Conservation (phyloP, 2,113 vertebrate genomes). For the Hemibagrus wyckioides region DNA sequence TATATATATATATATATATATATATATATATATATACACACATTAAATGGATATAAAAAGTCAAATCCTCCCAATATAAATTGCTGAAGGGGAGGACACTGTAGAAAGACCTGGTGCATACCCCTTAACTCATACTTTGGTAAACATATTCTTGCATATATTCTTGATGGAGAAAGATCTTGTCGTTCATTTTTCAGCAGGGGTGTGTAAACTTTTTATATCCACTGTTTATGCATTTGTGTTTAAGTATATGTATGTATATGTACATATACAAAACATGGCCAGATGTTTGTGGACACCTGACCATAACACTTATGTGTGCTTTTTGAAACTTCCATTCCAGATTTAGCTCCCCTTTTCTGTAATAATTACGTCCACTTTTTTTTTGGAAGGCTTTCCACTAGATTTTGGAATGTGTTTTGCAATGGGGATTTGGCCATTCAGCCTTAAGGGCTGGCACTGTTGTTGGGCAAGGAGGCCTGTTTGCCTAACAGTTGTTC, state of each 20-base stretch:
- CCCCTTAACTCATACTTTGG: not conserved
- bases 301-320: not conserved
- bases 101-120: not conserved
- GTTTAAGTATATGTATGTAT: not conserved
- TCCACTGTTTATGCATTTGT: not conserved
- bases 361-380: not conserved
- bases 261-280: constrained; percentile 69
- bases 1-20: not conserved
- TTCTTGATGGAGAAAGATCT: not conserved
- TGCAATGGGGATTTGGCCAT: not conserved
- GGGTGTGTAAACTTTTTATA: not conserved
- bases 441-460: not conserved
- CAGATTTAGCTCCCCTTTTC: not conserved
- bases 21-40: not conserved
- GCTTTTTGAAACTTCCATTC: not conserved
- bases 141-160: not conserved
- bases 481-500: not conserved
- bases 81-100: not conserved
- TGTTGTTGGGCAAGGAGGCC: not conserved
- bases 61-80: too few relatives aligned
- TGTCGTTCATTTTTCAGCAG: not conserved
- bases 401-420: not conserved
- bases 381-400: not conserved
- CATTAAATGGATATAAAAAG: not conserved
- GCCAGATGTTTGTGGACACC: not conserved